Base-by-base conservation (phyloP, 1,140 invertebrate species). In the Halesus radiatus region DNA sequence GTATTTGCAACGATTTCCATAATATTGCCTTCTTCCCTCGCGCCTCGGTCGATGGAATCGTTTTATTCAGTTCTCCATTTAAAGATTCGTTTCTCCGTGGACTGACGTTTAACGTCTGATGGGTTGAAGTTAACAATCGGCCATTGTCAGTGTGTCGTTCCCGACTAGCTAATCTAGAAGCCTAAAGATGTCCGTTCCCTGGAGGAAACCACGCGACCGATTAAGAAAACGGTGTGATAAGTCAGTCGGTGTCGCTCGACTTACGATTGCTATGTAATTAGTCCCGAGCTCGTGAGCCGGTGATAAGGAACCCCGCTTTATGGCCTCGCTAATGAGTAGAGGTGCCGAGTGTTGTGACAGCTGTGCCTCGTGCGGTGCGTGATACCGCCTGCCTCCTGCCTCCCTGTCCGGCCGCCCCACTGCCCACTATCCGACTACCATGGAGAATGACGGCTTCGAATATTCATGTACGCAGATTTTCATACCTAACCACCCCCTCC, bases 361-460 rank as follows among this genome's bases (percentile, higher is more conserved):
- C 37, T 7, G 37, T 45, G 37, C 10, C 37, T 45, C 37, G 8
- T 13, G 37, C 37, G 37, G 10, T 45, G 37, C 37, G 37, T 45
- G 37, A 45, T 10, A 45, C 8, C 37, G 13, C 1, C 37, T 45
- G 37, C 37, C 37, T 1, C 0, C 37, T 45, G 32, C 7, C 32
- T 37, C 7, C 3, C 32, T 37, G 32, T 8, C 18, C 54, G 3
- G 32, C 13, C 13, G 6, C 4, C 53, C n/a, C 60, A 26, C 20
- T 26, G 23, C 5, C 68, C 7, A 3, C 18, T 6, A 0, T 18
- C 16, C 18, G 20, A 23, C 72, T 45, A 10, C 37, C 37, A 75
- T 75, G 72, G 72, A 75, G 26, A 75, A 75, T 58, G 72, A 75
- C 53, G 72, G 72, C 23, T 75, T 58, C 32, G 53, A 58, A 20